These are phyloP conservation scores for Staurois parvus DNA, from an alignment of 2,797 vertebrate genomes.

Conservation along the genomic window DNA sequence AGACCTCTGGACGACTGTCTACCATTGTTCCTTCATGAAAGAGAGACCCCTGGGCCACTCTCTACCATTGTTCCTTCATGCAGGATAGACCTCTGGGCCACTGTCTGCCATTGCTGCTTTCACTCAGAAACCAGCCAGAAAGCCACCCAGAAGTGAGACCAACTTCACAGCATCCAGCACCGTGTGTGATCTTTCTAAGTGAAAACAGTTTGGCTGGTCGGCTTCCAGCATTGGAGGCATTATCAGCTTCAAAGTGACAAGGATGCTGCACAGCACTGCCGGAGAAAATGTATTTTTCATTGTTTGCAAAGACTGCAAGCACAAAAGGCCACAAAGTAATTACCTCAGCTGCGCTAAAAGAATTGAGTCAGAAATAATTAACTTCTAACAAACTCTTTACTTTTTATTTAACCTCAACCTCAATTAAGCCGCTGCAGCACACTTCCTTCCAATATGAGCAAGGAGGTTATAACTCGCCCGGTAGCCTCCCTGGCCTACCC, in stretches of 20 bases:
- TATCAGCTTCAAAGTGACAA: slow-evolving; percentile 14
- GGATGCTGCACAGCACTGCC: slow-evolving; percentile 1
- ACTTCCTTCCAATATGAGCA: slow-evolving; percentile 33
- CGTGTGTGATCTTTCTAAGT: no score
- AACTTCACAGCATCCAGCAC: neutral
- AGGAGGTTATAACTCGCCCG: slow-evolving; percentile 1
- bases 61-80: no score
- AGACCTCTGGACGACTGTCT: no score
- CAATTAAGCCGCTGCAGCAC: slow-evolving; percentile 38
- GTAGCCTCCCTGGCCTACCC: neutral
- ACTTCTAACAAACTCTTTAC: slow-evolving; percentile 52
- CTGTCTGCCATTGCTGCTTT: no score
- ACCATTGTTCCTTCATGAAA: no score
- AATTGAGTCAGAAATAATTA: slow-evolving; percentile 53
- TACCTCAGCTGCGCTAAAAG: slow-evolving; percentile 27
- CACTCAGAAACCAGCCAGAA: no score
- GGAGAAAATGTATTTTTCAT: slow-evolving; percentile 8
- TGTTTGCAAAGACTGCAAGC: slow-evolving; percentile 23
- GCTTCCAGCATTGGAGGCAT: slow-evolving; percentile 10
- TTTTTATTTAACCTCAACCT: slow-evolving; percentile 54
- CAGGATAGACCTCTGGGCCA: no score
- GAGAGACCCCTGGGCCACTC: no score
- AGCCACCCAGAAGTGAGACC: no score
- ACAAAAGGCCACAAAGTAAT: slow-evolving; percentile 53
- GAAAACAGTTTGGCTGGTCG: neutral